phyloP scores from a whole-genome alignment of 2,888 invertebrate genomes.

The Idaea aversata region DNA sequence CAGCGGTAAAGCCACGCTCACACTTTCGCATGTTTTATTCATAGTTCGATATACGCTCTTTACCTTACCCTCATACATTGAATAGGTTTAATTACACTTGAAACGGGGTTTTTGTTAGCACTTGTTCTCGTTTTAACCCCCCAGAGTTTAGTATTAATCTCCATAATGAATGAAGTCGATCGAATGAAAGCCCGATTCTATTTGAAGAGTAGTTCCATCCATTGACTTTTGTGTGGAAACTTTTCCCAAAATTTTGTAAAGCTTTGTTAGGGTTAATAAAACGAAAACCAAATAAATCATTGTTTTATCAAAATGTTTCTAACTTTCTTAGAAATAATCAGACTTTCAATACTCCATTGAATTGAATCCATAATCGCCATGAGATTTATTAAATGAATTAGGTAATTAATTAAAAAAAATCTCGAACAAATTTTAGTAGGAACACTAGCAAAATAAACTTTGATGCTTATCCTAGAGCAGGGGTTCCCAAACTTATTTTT shows the following conservation, averaged over 20 bases:
- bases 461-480: too few species aligned
- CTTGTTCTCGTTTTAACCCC: slow-evolving; percentile 26
- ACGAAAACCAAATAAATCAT: neutral
- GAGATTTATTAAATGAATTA: too few species aligned
- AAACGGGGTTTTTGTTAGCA: slow-evolving; percentile 40
- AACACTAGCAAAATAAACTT: too few species aligned
- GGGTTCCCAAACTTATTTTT: too few species aligned
- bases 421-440: too few species aligned
- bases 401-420: too few species aligned
- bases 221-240: neutral
- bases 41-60: slow-evolving; percentile 45
- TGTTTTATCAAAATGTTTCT: neutral
- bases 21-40: slow-evolving; percentile 62
- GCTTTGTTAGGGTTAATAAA: neutral
- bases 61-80: slow-evolving; percentile 44
- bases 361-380: too few species aligned
- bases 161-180: slow-evolving; percentile 19
- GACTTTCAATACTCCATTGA: neutral
- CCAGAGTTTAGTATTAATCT: slow-evolving; percentile 20
- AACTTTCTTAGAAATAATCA: neutral
- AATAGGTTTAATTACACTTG: slow-evolving; percentile 58
- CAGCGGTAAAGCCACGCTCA: slow-evolving; percentile 41
- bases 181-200: neutral
- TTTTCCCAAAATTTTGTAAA: neutral
- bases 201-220: neutral